Conservation (phyloP, 2,888 invertebrate species). For the Agrotis ipsilon region DNA sequence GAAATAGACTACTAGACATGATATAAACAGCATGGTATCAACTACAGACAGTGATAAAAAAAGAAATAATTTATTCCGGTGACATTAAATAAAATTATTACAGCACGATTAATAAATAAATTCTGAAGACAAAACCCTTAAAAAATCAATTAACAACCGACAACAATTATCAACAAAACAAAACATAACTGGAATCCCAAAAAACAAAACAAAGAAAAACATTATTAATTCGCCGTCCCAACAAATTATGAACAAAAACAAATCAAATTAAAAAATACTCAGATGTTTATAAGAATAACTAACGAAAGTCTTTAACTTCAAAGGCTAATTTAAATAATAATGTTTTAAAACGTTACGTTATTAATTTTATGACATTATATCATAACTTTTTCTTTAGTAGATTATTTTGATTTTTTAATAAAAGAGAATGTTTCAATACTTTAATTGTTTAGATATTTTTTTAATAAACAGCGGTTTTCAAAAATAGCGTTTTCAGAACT, state of each 20-base stretch:
- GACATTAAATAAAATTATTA: constrained; percentile 4
- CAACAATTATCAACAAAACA: constrained; percentile 33
- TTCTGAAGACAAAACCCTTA: background rate
- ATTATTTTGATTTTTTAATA: too few relatives aligned
- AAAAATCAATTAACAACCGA: constrained; percentile 1
- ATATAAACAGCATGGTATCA: background rate
- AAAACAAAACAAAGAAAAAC: constrained; percentile 24
- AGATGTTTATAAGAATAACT: constrained; percentile 70
- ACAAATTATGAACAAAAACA: constrained; percentile 56
- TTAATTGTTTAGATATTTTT: background rate
- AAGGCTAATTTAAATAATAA: constrained; percentile 78
- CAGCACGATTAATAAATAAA: constrained; percentile 8
- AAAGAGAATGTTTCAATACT: too few relatives aligned
- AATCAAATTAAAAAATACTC: constrained; percentile 60
- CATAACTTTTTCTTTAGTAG: constrained; percentile 59
- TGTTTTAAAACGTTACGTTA: constrained; percentile 72
- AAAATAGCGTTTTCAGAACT: too few relatives aligned
- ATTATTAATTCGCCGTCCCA: constrained; percentile 35
- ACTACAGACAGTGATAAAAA: background rate
- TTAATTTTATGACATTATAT: constrained; percentile 83
- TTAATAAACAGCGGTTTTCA: background rate
- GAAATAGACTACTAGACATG: too few relatives aligned
- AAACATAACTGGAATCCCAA: constrained; percentile 2
- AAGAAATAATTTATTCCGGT: background rate
- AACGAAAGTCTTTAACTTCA: constrained; percentile 69